Conservation (phyloP, 2,797 vertebrate species). For the Euthynnus affinis region DNA sequence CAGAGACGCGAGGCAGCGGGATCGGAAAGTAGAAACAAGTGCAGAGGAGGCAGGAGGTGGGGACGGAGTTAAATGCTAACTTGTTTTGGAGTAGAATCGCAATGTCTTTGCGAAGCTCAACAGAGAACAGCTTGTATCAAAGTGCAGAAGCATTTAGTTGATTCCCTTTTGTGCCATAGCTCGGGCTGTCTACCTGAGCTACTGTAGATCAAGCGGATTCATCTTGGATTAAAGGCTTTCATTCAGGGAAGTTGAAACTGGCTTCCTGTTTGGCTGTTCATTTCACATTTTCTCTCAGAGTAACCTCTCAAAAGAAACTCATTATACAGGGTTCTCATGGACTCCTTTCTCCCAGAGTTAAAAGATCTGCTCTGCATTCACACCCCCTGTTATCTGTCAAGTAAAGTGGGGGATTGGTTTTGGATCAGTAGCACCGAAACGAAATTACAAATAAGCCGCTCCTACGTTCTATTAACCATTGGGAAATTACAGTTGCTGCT, state of each 20-base stretch:
- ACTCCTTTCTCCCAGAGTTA: constrained; percentile 52
- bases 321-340: constrained; percentile 68
- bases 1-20: constrained; percentile 8
- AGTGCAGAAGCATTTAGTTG: constrained; percentile 62
- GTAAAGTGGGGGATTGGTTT: constrained; percentile 51
- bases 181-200: constrained; percentile 63
- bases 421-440: constrained; percentile 23
- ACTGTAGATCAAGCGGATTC: constrained; percentile 76
- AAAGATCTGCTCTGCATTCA: constrained; percentile 64
- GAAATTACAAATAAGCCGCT: constrained; percentile 57
- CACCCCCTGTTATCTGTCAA: constrained; percentile 51
- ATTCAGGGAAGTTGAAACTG: constrained; percentile 72
- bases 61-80: constrained; percentile 55
- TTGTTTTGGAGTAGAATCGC: constrained; percentile 55
- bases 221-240: constrained; percentile 76
- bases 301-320: constrained; percentile 71
- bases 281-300: constrained; percentile 75
- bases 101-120: constrained; percentile 55
- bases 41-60: constrained; percentile 31
- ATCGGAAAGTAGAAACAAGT: constrained; percentile 35
- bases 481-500: constrained; percentile 35
- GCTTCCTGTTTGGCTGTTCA: constrained; percentile 72
- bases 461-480: constrained; percentile 38
- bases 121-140: constrained; percentile 58
- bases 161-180: constrained; percentile 56